Conservation (phyloP, 1,140 invertebrate species). For the Ctenoplectra terminalis region DNA sequence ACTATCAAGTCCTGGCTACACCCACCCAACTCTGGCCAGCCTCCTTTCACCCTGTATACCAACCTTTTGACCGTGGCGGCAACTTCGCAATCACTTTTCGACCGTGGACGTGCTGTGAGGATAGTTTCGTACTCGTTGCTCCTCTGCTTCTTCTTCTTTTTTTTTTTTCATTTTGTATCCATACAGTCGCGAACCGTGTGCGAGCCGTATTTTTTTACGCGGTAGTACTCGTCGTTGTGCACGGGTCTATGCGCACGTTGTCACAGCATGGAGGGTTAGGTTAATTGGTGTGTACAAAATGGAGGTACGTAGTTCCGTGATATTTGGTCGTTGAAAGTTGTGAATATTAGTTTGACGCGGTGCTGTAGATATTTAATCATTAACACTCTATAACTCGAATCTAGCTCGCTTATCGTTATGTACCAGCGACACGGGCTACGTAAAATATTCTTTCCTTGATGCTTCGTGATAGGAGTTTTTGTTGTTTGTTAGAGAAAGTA, state of each 20-base stretch:
- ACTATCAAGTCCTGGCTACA: conserved; percentile 65
- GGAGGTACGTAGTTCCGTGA: too few relatives aligned
- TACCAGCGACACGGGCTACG: too few relatives aligned
- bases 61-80: conserved; percentile 57
- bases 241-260: background rate
- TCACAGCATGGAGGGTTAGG: background rate
- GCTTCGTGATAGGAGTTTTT: too few relatives aligned
- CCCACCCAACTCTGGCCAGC: too few relatives aligned
- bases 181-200: background rate
- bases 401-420: too few relatives aligned
- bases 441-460: too few relatives aligned
- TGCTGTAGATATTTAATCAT: background rate
- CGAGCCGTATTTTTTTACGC: background rate
- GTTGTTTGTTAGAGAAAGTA: too few relatives aligned
- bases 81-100: conserved; percentile 67
- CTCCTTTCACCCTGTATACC: conserved; percentile 31
- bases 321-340: background rate
- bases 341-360: background rate
- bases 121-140: conserved; percentile 21
- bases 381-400: too few relatives aligned
- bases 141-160: background rate
- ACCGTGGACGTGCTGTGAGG: conserved; percentile 34
- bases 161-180: too few relatives aligned
- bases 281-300: background rate
- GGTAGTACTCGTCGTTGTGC: background rate